phyloP scores from a whole-genome alignment of 1,140 invertebrate species.

The Semibalanus balanoides region DNA sequence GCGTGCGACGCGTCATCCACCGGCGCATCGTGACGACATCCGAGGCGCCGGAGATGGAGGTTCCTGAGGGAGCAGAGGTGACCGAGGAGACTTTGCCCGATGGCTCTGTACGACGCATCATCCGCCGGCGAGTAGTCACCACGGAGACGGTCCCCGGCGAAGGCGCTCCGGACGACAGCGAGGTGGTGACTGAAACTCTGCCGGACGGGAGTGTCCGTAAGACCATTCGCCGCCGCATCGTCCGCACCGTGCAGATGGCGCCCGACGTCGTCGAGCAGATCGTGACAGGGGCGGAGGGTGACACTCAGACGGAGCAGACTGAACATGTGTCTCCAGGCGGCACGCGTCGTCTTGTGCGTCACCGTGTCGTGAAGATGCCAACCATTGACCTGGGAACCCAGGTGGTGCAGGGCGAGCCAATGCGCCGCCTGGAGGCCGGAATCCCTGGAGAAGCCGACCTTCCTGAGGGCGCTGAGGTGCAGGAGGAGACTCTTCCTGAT shows the following conservation, averaged over 20 bases:
- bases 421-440: no score
- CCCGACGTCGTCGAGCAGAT: neutral
- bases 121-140: neutral
- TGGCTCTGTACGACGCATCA: neutral
- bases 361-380: neutral
- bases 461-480: neutral
- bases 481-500: neutral
- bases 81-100: neutral
- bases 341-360: neutral
- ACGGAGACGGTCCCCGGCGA: neutral
- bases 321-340: neutral
- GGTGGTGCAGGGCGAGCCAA: neutral
- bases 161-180: neutral
- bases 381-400: neutral
- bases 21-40: neutral
- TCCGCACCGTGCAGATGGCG: neutral
- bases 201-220: neutral
- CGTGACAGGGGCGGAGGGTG: neutral
- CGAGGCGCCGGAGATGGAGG: neutral
- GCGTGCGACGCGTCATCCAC: neutral
- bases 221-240: neutral
- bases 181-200: neutral
- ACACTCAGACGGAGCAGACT: neutral
- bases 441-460: neutral
- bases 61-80: neutral